phyloP scores from a whole-genome alignment of 1,140 invertebrate genomes.

The Pogonognathellus flavescens region DNA sequence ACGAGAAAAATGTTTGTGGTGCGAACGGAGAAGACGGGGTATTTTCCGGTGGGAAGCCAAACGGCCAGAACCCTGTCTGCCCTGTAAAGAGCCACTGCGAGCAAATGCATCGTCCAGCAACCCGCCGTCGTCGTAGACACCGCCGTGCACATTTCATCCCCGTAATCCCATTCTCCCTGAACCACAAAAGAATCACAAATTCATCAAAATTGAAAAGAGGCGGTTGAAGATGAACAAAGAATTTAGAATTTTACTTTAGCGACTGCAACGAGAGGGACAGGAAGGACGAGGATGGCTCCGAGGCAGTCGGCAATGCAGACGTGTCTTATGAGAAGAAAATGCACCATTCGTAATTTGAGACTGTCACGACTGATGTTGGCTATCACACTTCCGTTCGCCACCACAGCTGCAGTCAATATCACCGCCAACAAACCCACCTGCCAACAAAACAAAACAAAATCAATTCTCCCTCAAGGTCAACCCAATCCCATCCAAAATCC shows the following conservation, averaged over 20 bases:
- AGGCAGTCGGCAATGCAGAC: slow-evolving; percentile 68
- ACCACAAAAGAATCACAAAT: too few relatives aligned
- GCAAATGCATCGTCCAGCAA: slow-evolving; percentile 69
- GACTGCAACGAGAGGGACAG: slow-evolving; percentile 67
- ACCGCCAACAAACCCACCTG: slow-evolving; percentile 63
- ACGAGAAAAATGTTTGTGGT: slow-evolving; percentile 64
- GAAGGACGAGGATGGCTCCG: slow-evolving; percentile 68
- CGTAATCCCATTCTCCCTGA: slow-evolving; percentile 67
- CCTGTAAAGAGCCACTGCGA: slow-evolving; percentile 66
- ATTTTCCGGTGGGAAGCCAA: slow-evolving; percentile 68
- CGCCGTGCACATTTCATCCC: slow-evolving; percentile 65
- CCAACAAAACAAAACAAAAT: background rate
- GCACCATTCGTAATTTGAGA: slow-evolving; percentile 68
- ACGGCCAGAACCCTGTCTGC: slow-evolving; percentile 68
- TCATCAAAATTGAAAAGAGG: background rate
- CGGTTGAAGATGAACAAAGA: background rate
- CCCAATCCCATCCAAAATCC: too few relatives aligned
- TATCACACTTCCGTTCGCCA: slow-evolving; percentile 68
- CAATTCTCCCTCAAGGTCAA: background rate
- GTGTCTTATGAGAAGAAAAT: slow-evolving; percentile 69
- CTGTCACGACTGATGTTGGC: slow-evolving; percentile 68
- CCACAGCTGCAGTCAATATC: slow-evolving; percentile 66
- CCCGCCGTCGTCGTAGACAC: slow-evolving; percentile 68
- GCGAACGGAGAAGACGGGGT: slow-evolving; percentile 61
- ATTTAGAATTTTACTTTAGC: slow-evolving; percentile 57